phyloP scores from a whole-genome alignment of 2,797 vertebrate species.

The Clarias laeviceps region DNA sequence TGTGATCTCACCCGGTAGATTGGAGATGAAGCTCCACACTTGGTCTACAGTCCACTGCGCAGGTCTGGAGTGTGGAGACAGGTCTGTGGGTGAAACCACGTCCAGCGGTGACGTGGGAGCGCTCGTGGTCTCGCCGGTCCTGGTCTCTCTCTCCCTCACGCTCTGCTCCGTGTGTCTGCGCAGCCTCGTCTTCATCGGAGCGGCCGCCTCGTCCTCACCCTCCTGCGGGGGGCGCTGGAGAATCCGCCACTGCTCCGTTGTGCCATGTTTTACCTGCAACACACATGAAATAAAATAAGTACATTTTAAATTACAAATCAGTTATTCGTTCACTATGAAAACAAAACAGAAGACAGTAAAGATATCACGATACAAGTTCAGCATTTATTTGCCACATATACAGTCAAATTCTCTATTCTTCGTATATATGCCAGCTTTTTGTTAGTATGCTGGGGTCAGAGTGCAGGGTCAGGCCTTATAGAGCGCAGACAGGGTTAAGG shows the following conservation, averaged over 20 bases:
- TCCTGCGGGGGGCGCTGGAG: slow-evolving; percentile 60
- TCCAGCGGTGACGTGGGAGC: slow-evolving; percentile 69
- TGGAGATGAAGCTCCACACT: slow-evolving; percentile 90
- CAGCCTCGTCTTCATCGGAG: slow-evolving; percentile 85
- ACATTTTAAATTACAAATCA: background rate
- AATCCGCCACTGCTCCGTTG: slow-evolving; percentile 56
- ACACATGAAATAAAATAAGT: background rate
- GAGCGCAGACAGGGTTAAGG: no score
- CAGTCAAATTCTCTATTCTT: no score
- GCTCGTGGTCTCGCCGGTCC: slow-evolving; percentile 76
- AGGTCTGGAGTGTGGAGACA: slow-evolving; percentile 75
- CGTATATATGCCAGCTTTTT: no score
- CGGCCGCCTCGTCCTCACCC: slow-evolving; percentile 75
- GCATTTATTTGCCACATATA: no score
- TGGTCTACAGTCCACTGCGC: slow-evolving; percentile 93
- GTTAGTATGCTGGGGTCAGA: no score
- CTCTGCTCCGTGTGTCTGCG: slow-evolving; percentile 81
- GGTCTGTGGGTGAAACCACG: slow-evolving; percentile 67
- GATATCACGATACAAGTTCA: background rate
- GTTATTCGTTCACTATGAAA: background rate
- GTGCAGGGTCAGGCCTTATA: no score
- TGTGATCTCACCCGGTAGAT: slow-evolving; percentile 84
- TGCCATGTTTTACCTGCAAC: slow-evolving; percentile 45
- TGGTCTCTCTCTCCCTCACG: slow-evolving; percentile 69
- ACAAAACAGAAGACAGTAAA: background rate